Percentiles rank a stretch among this genome's conserved stretches.
Conservation (phyloP, 2,888 invertebrate genomes). For the Melinopterus prodromus region DNA sequence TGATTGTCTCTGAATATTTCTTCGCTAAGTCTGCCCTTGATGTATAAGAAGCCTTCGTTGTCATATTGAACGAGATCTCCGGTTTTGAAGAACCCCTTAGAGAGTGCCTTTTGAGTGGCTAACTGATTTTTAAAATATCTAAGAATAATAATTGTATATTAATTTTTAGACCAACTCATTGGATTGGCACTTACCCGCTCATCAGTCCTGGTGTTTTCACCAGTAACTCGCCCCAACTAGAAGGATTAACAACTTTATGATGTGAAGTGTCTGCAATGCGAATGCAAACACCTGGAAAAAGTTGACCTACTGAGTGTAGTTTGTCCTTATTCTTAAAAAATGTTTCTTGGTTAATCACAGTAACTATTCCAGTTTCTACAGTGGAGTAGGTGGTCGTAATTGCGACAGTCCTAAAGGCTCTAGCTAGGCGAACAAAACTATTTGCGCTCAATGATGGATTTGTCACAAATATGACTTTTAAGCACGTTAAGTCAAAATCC, state of each 20-base stretch:
- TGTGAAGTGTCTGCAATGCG: constrained; percentile 49
- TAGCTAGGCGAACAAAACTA: constrained; percentile 46
- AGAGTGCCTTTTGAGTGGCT: constrained; percentile 42
- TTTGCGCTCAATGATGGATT: constrained; percentile 47
- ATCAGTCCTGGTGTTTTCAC: constrained; percentile 50
- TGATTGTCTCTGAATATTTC: constrained; percentile 42
- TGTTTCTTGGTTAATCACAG: constrained; percentile 42
- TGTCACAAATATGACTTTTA: constrained; percentile 49
- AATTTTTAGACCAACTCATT: not conserved
- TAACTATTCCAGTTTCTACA: constrained; percentile 51
- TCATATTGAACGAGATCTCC: constrained; percentile 53
- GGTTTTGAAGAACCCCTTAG: constrained; percentile 52
- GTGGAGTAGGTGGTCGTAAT: constrained; percentile 50
- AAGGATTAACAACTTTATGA: constrained; percentile 43
- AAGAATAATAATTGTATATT: not conserved
- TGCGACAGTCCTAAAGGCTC: constrained; percentile 45
- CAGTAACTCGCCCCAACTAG: constrained; percentile 51
- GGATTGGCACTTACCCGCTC: constrained; percentile 48
- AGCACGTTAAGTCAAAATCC: constrained; percentile 52
- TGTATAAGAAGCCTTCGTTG: constrained; percentile 50
- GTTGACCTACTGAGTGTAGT: constrained; percentile 48
- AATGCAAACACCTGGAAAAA: constrained; percentile 48
- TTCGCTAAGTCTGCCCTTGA: constrained; percentile 51
- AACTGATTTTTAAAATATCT: constrained; percentile 52
- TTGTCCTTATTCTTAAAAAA: constrained; percentile 43